Evolutionary conservation across 2,888 invertebrate genomes (phyloP).

Genomic region (Molanna angustata): DNA sequence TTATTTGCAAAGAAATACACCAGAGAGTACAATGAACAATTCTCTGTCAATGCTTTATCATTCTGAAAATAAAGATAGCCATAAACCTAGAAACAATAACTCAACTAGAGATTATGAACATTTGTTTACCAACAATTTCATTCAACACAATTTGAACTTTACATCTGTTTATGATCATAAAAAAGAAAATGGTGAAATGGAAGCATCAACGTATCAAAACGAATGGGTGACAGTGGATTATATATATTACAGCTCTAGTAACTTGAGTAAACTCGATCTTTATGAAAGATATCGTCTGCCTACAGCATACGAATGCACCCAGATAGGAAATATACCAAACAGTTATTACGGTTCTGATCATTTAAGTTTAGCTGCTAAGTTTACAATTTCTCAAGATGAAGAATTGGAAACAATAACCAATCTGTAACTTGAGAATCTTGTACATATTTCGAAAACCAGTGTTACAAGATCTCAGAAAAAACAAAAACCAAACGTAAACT

Average conservation of each 20-base stretch:
- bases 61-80: slow-evolving; percentile 24
- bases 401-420: no score
- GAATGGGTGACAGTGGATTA: slow-evolving; percentile 85
- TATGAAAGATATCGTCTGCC: slow-evolving; percentile 66
- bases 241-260: slow-evolving; percentile 65
- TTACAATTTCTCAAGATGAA: slow-evolving; percentile 39
- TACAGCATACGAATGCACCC: slow-evolving; percentile 55
- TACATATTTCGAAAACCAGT: no score
- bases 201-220: slow-evolving; percentile 76
- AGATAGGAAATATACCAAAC: slow-evolving; percentile 69
- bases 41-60: slow-evolving; percentile 23
- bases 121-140: slow-evolving; percentile 58
- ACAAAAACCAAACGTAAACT: no score
- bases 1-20: slow-evolving; percentile 45
- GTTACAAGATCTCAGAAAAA: no score
- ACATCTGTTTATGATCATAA: slow-evolving; percentile 65
- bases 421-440: no score
- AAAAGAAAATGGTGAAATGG: slow-evolving; percentile 44
- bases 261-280: slow-evolving; percentile 46
- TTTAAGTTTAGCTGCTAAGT: slow-evolving; percentile 72
- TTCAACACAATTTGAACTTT: slow-evolving; percentile 67
- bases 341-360: slow-evolving; percentile 76
- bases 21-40: slow-evolving; percentile 34
- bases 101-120: slow-evolving; percentile 35
- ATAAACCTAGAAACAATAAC: slow-evolving; percentile 3